These are phyloP conservation scores for Oryzias javanicus DNA, from an alignment of 2,113 vertebrate species.

Conservation along the genomic window DNA sequence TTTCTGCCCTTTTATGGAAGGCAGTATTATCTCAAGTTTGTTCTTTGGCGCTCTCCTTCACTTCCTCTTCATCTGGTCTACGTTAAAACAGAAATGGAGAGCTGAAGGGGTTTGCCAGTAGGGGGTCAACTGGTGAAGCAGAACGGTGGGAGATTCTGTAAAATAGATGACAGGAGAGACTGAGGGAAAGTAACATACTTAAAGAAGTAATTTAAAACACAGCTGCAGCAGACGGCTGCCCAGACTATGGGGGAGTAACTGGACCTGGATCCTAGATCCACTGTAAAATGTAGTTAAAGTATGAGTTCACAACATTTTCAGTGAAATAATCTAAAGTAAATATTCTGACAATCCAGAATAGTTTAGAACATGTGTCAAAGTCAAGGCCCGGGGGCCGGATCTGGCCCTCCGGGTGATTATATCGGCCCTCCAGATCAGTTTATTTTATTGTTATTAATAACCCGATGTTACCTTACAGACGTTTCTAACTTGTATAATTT, in stretches of 20 bases:
- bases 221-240: conserved; percentile 8
- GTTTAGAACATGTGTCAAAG: too few species aligned
- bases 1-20: neutral
- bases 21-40: conserved; percentile 4
- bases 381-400: too few species aligned
- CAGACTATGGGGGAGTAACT: conserved; percentile 18
- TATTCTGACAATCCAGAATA: neutral
- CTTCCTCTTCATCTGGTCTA: conserved; percentile 63
- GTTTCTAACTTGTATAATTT: too few species aligned
- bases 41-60: conserved; percentile 16
- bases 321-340: conserved; percentile 33
- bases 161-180: conserved; percentile 11
- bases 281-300: conserved; percentile 61
- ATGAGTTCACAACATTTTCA: conserved; percentile 62
- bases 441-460: too few species aligned
- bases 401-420: too few species aligned
- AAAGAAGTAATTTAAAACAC: conserved; percentile 32
- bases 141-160: conserved; percentile 13
- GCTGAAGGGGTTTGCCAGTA: conserved; percentile 25
- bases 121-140: conserved; percentile 20
- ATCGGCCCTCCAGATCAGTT: too few species aligned
- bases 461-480: too few species aligned
- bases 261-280: conserved; percentile 32
- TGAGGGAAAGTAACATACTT: conserved; percentile 5
- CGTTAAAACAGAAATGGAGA: conserved; percentile 55